Conservation (phyloP, 92 coral and sea anemone genomes). For the Heteractis magnifica region DNA sequence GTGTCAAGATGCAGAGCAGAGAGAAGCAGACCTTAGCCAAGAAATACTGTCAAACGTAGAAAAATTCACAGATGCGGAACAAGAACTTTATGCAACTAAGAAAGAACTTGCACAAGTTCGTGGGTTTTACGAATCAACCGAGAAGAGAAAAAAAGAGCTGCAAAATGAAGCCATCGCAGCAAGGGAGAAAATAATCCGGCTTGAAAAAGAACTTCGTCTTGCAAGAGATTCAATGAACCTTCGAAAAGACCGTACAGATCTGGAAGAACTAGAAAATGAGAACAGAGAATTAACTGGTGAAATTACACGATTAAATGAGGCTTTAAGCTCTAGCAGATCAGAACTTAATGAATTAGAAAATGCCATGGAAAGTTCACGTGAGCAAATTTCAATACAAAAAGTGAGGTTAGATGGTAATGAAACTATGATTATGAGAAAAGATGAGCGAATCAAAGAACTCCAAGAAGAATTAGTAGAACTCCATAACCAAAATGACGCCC, state of each 20-base stretch:
- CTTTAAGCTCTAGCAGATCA: conserved; percentile 31
- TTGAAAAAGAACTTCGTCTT: conserved; percentile 46
- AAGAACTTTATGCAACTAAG: conserved; percentile 64
- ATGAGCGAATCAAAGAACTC: conserved; percentile 68
- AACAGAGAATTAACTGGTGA: conserved; percentile 52
- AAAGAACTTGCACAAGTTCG: conserved; percentile 70
- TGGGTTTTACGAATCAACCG: conserved; percentile 69
- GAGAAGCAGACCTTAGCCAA: conserved; percentile 61
- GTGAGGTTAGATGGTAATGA: conserved; percentile 63
- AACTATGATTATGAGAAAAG: conserved; percentile 64
- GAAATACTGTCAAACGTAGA: conserved; percentile 65
- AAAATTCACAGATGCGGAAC: conserved; percentile 74
- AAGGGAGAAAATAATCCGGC: conserved; percentile 31
- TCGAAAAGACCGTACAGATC: neutral
- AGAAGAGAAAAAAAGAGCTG: conserved; percentile 54
- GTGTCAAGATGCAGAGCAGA: conserved; percentile 46
- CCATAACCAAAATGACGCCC: conserved; percentile 68
- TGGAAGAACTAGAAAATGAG: conserved; percentile 32
- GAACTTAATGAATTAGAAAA: conserved; percentile 55
- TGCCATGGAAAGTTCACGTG: conserved; percentile 59
- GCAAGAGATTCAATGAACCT: conserved; percentile 17
- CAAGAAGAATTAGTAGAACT: conserved; percentile 66
- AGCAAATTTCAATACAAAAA: conserved; percentile 64
- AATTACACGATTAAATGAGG: conserved; percentile 41
- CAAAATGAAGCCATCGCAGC: conserved; percentile 52